These are phyloP conservation scores for Halotydeus destructor DNA, from an alignment of 1,140 invertebrate species.

Conservation along the genomic window DNA sequence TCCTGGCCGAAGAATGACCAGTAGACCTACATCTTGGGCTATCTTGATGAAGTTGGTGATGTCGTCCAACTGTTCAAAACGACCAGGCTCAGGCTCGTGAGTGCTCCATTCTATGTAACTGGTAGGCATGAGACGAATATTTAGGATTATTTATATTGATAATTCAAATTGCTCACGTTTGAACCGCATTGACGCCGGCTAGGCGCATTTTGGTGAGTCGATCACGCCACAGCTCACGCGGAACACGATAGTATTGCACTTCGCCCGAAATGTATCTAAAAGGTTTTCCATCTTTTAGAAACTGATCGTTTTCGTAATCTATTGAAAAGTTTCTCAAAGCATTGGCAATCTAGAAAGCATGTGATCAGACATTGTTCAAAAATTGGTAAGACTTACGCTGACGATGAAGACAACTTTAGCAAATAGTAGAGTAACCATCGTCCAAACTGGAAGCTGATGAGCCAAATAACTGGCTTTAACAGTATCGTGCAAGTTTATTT, in stretches of 20 bases:
- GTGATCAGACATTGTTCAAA: too few species aligned
- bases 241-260: slow-evolving; percentile 72
- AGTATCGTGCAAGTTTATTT: too few species aligned
- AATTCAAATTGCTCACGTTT: slow-evolving; percentile 31
- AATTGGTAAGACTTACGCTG: too few species aligned
- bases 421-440: too few species aligned
- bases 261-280: slow-evolving; percentile 66
- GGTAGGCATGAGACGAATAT: not conserved
- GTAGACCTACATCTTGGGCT: not conserved
- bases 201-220: slow-evolving; percentile 54
- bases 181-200: slow-evolving; percentile 69
- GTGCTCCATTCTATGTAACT: slow-evolving; percentile 77
- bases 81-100: slow-evolving; percentile 52
- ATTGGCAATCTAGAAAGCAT: too few species aligned
- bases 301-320: slow-evolving; percentile 26
- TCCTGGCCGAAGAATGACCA: slow-evolving; percentile 33
- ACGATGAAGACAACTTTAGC: too few species aligned
- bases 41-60: not conserved
- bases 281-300: slow-evolving; percentile 50
- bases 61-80: too few species aligned
- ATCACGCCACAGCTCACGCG: slow-evolving; percentile 57
- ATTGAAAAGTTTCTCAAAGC: slow-evolving; percentile 25
- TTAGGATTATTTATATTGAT: slow-evolving; percentile 18
- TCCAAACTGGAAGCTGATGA: too few species aligned
- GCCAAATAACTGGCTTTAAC: too few species aligned